These are phyloP conservation scores for Zaprionus davidi DNA, from an alignment of 1,140 invertebrate genomes.

Conservation along the genomic window DNA sequence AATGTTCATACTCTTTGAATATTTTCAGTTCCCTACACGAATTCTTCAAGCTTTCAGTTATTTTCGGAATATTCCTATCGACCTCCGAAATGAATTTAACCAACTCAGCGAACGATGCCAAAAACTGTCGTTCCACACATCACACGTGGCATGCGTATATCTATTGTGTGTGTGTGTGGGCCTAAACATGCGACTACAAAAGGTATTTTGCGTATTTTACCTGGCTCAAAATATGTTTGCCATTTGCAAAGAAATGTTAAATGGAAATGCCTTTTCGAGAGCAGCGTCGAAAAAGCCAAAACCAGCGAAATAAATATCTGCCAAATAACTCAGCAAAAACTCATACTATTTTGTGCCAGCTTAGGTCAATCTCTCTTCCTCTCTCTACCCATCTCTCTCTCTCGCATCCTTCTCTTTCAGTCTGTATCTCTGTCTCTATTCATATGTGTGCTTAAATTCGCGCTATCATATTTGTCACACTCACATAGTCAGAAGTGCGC, in stretches of 20 bases:
- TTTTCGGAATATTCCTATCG: background rate
- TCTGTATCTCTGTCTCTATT: conserved; percentile 7
- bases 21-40: background rate
- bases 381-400: conserved; percentile 2
- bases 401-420: background rate
- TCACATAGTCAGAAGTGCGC: conserved; percentile 2
- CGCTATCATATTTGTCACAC: conserved; percentile 43
- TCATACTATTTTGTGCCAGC: background rate
- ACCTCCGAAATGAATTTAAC: background rate
- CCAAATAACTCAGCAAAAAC: conserved; percentile 44
- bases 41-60: background rate
- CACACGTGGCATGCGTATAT: background rate
- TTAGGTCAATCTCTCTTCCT: background rate
- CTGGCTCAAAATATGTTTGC: conserved; percentile 38
- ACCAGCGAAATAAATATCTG: conserved; percentile 49
- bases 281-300: conserved; percentile 28
- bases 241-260: conserved; percentile 49
- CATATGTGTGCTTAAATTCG: conserved; percentile 24
- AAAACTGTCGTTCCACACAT: background rate
- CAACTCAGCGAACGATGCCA: background rate
- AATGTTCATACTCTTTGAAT: no score
- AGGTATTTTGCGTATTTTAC: conserved; percentile 46
- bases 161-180: background rate
- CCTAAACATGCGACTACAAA: conserved; percentile 31
- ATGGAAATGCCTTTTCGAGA: conserved; percentile 43